A percentile compares a stretch with the other conserved stretches of the same genome.
Conservation (phyloP, 2,888 invertebrate species). For the Nemotelus nigrinus region DNA sequence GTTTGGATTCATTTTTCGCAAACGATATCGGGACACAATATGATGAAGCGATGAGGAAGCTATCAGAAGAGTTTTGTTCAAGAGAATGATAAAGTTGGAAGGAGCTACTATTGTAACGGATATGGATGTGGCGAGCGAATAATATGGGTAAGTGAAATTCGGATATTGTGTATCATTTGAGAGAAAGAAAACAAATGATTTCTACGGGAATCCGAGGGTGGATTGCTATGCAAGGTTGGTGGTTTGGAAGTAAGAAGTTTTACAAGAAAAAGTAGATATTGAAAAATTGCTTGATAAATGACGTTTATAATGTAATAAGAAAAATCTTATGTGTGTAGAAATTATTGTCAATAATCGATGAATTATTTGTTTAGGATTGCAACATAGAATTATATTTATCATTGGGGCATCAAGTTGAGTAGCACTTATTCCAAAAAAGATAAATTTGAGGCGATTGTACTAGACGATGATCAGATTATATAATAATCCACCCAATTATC, state of each 20-base stretch:
- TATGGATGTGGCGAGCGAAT: constrained; percentile 36
- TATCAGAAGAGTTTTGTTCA: constrained; percentile 23
- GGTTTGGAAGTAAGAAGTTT: not conserved
- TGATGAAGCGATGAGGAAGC: constrained; percentile 38
- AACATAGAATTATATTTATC: too few relatives aligned
- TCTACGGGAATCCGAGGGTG: not conserved
- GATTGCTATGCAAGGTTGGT: constrained; percentile 24
- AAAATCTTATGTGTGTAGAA: too few relatives aligned
- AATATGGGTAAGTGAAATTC: constrained; percentile 38
- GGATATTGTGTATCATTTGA: not conserved
- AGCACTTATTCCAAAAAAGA: too few relatives aligned
- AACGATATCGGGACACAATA: constrained; percentile 27
- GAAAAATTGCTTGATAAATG: too few relatives aligned
- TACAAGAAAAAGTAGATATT: too few relatives aligned
- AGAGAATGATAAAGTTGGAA: constrained; percentile 32
- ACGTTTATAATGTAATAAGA: too few relatives aligned
- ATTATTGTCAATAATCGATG: too few relatives aligned
- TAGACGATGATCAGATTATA: too few relatives aligned
- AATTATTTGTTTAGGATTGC: too few relatives aligned
- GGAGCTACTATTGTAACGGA: constrained; percentile 26
- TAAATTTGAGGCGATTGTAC: too few relatives aligned
- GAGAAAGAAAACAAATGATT: constrained; percentile 6
- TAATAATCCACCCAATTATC: too few relatives aligned
- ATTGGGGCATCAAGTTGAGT: too few relatives aligned
- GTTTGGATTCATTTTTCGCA: constrained; percentile 27